phyloP scores from a whole-genome alignment of 2,113 vertebrate species.

The Neodon shergylaensis region DNA sequence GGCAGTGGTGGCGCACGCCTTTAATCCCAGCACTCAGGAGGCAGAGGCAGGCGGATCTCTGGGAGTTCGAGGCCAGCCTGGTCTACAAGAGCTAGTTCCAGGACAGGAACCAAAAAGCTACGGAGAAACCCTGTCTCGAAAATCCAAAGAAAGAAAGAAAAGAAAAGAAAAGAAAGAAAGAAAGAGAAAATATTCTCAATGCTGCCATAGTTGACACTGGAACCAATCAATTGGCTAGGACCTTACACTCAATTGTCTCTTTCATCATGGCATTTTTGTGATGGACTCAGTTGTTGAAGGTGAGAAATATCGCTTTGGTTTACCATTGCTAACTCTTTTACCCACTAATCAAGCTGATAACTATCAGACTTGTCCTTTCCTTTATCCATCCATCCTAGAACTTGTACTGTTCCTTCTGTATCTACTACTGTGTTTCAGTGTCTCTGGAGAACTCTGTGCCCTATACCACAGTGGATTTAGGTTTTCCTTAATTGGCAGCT shows the following conservation, averaged over 20 bases:
- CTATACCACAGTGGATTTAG: neutral
- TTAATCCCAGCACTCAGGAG: too few species aligned
- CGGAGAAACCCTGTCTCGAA: too few species aligned
- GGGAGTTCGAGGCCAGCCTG: too few species aligned
- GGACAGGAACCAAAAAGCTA: too few species aligned
- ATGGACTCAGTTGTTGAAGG: neutral
- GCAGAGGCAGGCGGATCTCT: too few species aligned
- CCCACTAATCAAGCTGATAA: neutral
- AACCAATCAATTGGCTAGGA: neutral
- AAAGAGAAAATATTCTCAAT: constrained; percentile 32
- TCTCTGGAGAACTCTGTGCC: neutral
- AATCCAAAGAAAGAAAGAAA: too few species aligned
- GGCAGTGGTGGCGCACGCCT: too few species aligned
- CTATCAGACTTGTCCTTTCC: neutral
- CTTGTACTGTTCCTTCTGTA: neutral
- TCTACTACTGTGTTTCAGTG: neutral
- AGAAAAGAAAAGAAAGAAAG: too few species aligned
- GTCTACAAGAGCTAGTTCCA: too few species aligned
- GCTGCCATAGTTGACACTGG: neutral
- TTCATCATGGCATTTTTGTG: neutral
- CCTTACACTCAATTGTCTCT: neutral
- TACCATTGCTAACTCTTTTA: constrained; percentile 34
- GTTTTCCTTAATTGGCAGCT: neutral
- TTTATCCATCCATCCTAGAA: neutral
- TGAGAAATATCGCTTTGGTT: neutral